These are phyloP conservation scores for Campopleginae sp. DNA, from an alignment of 2,888 invertebrate species.

Conservation along the genomic window DNA sequence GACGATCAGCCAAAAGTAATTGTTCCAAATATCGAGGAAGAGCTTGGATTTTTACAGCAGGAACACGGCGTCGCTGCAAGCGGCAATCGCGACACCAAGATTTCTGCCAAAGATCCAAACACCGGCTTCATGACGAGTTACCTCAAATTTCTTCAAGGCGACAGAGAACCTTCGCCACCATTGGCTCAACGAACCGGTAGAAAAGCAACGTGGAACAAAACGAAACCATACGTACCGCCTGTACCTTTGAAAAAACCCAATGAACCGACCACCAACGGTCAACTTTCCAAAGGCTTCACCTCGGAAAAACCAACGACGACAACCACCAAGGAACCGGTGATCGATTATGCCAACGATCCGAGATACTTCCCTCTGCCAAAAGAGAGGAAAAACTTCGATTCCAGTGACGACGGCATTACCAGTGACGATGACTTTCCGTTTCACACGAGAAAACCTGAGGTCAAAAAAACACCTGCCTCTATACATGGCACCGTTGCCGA, in stretches of 20 bases:
- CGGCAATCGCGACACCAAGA: conserved; percentile 87
- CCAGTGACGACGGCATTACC: conserved; percentile 88
- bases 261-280: conserved; percentile 73
- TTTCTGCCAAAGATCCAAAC: conserved; percentile 86
- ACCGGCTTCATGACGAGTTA: conserved; percentile 95
- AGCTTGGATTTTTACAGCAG: conserved; percentile 90
- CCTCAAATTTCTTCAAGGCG: conserved; percentile 93
- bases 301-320: conserved; percentile 69
- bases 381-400: conserved; percentile 89
- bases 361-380: conserved; percentile 90
- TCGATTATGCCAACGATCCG: conserved; percentile 87
- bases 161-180: conserved; percentile 92
- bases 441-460: conserved; percentile 77
- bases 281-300: conserved; percentile 67
- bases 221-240: conserved; percentile 79
- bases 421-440: conserved; percentile 85
- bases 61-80: conserved; percentile 79
- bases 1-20: conserved; percentile 93
- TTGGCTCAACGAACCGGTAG: conserved; percentile 89
- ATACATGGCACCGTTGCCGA: conserved; percentile 36
- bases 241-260: conserved; percentile 72
- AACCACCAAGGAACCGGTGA: conserved; percentile 83
- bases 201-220: conserved; percentile 88
- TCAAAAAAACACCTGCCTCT: conserved; percentile 68
- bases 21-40: conserved; percentile 95